phyloP scores from a whole-genome alignment of 2,113 vertebrate species.

The Macquaria australasica region DNA sequence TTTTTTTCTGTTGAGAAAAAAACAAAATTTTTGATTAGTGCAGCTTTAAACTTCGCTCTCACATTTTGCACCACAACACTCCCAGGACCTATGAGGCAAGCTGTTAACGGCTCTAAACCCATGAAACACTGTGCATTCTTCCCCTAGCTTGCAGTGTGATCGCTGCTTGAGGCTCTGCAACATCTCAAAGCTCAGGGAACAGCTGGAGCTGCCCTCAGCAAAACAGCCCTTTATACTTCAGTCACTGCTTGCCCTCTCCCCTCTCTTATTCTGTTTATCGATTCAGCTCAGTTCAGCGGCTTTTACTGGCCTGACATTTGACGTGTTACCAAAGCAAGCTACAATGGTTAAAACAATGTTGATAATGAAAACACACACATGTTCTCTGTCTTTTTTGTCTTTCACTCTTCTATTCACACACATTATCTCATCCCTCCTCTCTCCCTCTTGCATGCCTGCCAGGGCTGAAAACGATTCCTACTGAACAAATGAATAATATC shows the following conservation, averaged over 20 bases:
- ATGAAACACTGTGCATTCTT: not conserved
- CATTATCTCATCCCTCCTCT: not conserved
- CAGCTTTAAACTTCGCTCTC: not conserved
- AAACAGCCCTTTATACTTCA: slow-evolving; percentile 25
- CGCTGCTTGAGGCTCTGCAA: slow-evolving; percentile 39
- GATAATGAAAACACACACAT: slow-evolving; percentile 16
- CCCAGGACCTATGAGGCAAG: not conserved
- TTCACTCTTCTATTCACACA: not conserved
- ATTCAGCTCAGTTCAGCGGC: not conserved
- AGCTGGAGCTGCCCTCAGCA: slow-evolving; percentile 54
- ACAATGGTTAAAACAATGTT: slow-evolving; percentile 15
- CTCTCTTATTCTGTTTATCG: slow-evolving; percentile 2
- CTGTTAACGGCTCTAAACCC: slow-evolving; percentile 12
- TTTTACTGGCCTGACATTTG: slow-evolving; percentile 23
- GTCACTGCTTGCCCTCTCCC: slow-evolving; percentile 7
- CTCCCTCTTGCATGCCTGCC: not conserved
- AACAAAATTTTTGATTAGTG: not conserved
- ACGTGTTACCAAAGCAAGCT: slow-evolving; percentile 14
- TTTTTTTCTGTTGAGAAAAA: too few relatives aligned
- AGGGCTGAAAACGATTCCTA: slow-evolving; percentile 37
- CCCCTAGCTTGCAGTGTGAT: slow-evolving; percentile 12
- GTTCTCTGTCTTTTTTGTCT: not conserved
- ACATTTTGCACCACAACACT: not conserved
- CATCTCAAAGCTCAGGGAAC: slow-evolving; percentile 40
- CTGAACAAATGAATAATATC: slow-evolving; percentile 64